Conservation (phyloP, 2,888 invertebrate genomes). For the Hydropsyche betteni region DNA sequence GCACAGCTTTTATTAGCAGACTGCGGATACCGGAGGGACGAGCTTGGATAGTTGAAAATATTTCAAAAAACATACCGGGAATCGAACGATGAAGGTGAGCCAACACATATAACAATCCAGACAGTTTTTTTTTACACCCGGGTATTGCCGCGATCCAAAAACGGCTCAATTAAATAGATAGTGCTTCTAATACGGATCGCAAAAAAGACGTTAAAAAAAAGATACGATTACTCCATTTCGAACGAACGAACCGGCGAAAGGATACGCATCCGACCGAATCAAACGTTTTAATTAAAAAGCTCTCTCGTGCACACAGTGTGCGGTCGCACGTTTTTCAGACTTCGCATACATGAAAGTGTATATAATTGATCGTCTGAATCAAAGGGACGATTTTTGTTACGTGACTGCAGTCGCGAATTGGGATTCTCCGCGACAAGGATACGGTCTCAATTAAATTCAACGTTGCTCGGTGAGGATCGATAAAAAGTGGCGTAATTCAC, state of each 20-base stretch:
- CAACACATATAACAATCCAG: too few relatives aligned
- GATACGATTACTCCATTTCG: constrained; percentile 41
- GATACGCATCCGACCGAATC: constrained; percentile 47
- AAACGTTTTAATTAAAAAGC: constrained; percentile 50
- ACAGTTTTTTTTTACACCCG: too few relatives aligned
- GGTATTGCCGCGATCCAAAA: too few relatives aligned
- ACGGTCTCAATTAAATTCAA: too few relatives aligned
- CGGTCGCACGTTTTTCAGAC: not conserved
- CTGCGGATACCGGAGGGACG: not conserved
- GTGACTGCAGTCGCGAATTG: too few relatives aligned
- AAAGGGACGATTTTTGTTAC: too few relatives aligned
- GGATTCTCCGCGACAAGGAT: too few relatives aligned
- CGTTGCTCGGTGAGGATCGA: not conserved
- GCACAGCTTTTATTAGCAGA: constrained; percentile 37
- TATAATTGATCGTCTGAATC: too few relatives aligned
- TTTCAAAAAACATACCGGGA: constrained; percentile 8
- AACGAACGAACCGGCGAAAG: constrained; percentile 38
- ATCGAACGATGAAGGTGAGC: not conserved
- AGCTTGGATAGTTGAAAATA: not conserved
- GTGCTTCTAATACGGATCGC: constrained; percentile 40
- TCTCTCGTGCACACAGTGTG: constrained; percentile 29
- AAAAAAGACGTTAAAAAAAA: constrained; percentile 24
- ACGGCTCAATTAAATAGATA: constrained; percentile 31
- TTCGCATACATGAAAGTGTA: too few relatives aligned
- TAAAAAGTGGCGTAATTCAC: constrained; percentile 13